Base-by-base conservation (phyloP, 1,140 invertebrate genomes). In the Drosophila equinoxialis region DNA sequence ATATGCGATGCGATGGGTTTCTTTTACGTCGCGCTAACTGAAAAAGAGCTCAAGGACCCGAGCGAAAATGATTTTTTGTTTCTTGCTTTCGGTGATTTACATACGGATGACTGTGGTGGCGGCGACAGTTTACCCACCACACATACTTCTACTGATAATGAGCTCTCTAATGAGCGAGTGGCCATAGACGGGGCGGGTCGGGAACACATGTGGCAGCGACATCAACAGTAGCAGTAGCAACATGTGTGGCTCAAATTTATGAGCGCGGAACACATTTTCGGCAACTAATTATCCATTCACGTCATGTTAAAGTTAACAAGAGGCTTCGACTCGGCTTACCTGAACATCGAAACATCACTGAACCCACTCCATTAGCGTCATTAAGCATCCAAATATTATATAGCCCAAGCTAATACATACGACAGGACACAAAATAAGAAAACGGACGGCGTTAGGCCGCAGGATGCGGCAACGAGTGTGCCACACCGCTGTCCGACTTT, bases 211-310 rank as follows among this genome's bases (percentile, higher is more conserved):
- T 82, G 77, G 65, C 76, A 62, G 48, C 68, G 62, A 58, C 59
- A 69, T 57, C 74, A 71, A 58, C 65, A 76, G 51, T 60, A 69
- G 72, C 51, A 62, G 35, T 51, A 61, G 48, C 73, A 71, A 82
- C 79, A 89, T 90, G 87, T 90, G 89, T 85, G 83, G 68, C 78
- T 84, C 73, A 77, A 90, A 89, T 91, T 91, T 91, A 91, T 79
- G 83, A 89, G 72, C 74, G 75, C 48, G 57, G 77, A 89, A 90
- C 81, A 89, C 85, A 89, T 90, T 86, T 90, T 91, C 81, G 84
- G 89, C 89, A 91, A 91, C 89, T 91, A 91, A 91, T 91, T 91
- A 91, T 91, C 89, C 84, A 85, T 89, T 90, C 81, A 70, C 79
- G 71, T 82, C 67, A 86, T 90, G 86, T 90, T 86, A 79, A 77